Conservation (phyloP, 2,113 vertebrate genomes). For the Macrotus californicus region DNA sequence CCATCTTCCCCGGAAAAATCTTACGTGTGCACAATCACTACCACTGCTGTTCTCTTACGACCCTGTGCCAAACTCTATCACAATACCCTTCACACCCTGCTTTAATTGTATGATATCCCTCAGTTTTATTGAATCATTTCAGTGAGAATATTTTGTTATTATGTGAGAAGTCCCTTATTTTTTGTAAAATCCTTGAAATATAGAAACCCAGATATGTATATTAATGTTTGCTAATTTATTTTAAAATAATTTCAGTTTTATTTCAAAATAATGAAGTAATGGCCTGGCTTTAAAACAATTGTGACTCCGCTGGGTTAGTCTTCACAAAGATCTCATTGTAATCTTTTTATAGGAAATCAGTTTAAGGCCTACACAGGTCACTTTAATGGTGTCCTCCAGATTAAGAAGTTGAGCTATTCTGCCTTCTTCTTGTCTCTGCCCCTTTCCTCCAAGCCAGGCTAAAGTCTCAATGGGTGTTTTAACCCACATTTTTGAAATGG, state of each 20-base stretch:
- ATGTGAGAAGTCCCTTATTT: not conserved
- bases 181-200: not conserved
- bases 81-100: not conserved
- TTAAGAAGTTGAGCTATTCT: slow-evolving; percentile 23
- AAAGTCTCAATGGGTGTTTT: not conserved
- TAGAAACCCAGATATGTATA: not conserved
- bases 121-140: not conserved
- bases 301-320: not conserved
- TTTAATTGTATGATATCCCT: not conserved
- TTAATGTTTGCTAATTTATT: slow-evolving; percentile 8
- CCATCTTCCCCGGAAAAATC: not conserved
- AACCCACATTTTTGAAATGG: not conserved
- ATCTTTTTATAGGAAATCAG: slow-evolving; percentile 35
- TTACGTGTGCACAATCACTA: not conserved
- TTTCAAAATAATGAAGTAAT: slow-evolving; percentile 11
- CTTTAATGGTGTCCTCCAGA: not conserved
- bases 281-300: not conserved
- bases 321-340: not conserved
- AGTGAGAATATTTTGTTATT: not conserved
- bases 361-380: not conserved
- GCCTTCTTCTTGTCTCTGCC: not conserved
- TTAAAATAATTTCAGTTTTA: not conserved
- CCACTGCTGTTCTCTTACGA: not conserved
- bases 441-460: not conserved
- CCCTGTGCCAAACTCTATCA: not conserved